Conservation (phyloP, 2,797 vertebrate species). For the Garrulus glandarius region DNA sequence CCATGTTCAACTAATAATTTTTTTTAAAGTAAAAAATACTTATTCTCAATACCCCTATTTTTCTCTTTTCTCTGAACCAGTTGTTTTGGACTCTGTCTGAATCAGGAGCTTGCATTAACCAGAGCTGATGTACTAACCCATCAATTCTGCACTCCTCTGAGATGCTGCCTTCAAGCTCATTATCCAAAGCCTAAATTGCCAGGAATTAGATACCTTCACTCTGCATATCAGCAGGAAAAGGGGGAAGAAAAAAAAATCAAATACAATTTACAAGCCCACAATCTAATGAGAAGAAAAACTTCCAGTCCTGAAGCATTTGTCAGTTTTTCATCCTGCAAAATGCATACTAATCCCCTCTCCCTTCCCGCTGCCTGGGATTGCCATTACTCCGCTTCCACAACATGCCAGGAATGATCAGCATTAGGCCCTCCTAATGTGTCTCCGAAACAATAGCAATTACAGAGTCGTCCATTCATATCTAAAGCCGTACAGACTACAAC, state of each 20-base stretch:
- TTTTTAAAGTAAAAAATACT: not conserved
- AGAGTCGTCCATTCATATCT: conserved; percentile 56
- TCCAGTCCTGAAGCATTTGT: conserved; percentile 1
- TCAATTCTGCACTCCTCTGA: not conserved
- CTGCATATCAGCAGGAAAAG: not conserved
- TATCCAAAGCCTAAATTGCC: conserved; percentile 22
- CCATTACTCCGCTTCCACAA: not conserved
- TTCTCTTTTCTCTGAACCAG: not conserved
- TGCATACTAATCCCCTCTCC: not conserved
- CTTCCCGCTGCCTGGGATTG: not conserved
- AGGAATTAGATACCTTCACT: conserved; percentile 13
- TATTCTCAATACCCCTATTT: not conserved
- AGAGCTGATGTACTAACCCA: not conserved
- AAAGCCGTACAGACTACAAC: conserved; percentile 54
- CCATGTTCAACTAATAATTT: not conserved
- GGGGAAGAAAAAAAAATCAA: not conserved
- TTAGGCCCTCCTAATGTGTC: conserved; percentile 34
- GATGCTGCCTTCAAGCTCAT: conserved; percentile 8
- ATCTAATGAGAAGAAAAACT: conserved; percentile 29
- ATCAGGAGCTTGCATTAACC: not conserved
- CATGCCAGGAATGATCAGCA: conserved; percentile 45
- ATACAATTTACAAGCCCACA: not conserved
- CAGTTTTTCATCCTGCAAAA: conserved; percentile 8
- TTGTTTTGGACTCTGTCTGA: not conserved
- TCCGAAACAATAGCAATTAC: conserved; percentile 62